Percentiles rank a stretch among this genome's conserved stretches.
Conservation (phyloP, 2,113 vertebrate species). For the Python bivittatus region DNA sequence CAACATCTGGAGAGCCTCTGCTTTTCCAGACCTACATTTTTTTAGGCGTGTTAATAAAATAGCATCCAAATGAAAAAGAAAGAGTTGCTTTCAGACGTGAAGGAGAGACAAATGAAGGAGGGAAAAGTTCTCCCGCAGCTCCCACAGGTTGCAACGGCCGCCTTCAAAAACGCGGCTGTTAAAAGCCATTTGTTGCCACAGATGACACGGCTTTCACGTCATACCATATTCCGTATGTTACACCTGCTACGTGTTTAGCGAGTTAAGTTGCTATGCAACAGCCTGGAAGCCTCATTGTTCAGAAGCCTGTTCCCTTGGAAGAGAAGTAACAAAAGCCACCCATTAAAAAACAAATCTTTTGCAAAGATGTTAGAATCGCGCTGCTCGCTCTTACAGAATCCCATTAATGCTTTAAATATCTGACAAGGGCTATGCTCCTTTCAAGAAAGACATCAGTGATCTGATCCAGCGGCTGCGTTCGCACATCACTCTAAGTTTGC, state of each 20-base stretch:
- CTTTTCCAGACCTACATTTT: neutral
- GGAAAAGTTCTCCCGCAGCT: neutral
- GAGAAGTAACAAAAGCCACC: constrained; percentile 49
- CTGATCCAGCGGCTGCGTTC: neutral
- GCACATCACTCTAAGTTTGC: no score
- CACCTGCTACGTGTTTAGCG: constrained; percentile 59
- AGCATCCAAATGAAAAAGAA: neutral
- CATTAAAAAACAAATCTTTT: neutral
- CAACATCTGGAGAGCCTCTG: neutral
- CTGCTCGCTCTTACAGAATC: neutral
- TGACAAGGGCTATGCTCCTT: neutral
- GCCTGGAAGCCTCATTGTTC: constrained; percentile 53
- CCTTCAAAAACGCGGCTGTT: constrained; percentile 3
- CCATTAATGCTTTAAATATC: neutral
- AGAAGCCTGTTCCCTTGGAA: constrained; percentile 60
- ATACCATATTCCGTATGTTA: constrained; percentile 53
- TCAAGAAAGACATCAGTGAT: neutral
- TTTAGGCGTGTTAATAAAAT: neutral
- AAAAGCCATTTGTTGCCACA: neutral
- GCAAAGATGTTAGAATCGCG: neutral
- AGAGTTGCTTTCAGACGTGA: neutral
- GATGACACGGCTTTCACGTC: constrained; percentile 22
- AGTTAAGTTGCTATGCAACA: constrained; percentile 69
- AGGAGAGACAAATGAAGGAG: neutral
- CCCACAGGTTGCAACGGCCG: neutral